A percentile compares a stretch with the other conserved stretches of the same genome.
Evolutionary conservation across 1,140 invertebrate genomes (phyloP).

Genomic region (Microplitis mediator): DNA sequence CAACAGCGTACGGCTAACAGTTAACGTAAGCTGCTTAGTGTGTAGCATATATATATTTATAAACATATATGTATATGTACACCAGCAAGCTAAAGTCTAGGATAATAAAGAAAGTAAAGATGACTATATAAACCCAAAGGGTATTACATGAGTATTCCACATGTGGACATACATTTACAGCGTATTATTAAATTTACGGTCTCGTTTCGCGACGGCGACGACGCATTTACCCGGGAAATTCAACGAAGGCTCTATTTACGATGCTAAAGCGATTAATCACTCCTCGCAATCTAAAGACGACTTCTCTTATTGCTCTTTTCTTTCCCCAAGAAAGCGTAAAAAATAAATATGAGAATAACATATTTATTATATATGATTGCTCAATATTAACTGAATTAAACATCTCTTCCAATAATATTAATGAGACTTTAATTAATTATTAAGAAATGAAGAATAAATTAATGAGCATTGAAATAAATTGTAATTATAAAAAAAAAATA

Average conservation of each 20-base stretch:
- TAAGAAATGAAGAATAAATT: no score
- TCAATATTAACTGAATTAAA: neutral
- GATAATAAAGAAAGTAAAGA: no score
- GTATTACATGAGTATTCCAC: neutral
- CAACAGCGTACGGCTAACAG: neutral
- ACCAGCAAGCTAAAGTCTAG: no score
- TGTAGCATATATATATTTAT: no score
- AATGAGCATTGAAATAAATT: no score
- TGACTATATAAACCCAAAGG: neutral
- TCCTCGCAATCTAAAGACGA: conserved; percentile 1
- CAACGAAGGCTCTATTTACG: conserved; percentile 20
- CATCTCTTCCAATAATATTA: neutral
- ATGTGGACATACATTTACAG: neutral
- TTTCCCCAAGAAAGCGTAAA: no score
- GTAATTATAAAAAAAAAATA: no score
- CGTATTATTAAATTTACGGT: conserved; percentile 17
- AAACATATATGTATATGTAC: no score
- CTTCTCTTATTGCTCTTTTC: neutral
- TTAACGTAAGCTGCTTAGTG: no score
- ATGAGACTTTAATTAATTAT: neutral
- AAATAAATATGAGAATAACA: neutral
- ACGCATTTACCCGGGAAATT: conserved; percentile 25
- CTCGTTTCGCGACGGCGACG: conserved; percentile 17
- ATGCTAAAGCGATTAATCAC: conserved; percentile 21
- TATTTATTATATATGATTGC: neutral